These are phyloP conservation scores for Oncorhynchus gorbuscha DNA, from an alignment of 2,113 vertebrate genomes.

Conservation along the genomic window DNA sequence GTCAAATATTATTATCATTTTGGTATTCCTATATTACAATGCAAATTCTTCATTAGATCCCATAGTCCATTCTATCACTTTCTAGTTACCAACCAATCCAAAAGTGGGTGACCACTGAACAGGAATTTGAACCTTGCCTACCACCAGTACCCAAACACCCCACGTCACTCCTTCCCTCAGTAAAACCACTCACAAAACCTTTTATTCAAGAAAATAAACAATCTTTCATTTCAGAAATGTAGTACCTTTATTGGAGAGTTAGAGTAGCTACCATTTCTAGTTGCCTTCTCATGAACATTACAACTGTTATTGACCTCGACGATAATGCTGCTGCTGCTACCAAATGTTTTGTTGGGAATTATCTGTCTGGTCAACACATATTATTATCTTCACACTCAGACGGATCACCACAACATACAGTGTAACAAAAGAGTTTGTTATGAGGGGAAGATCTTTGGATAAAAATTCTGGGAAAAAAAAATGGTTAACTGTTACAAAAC, in stretches of 20 bases:
- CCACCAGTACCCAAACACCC: not conserved
- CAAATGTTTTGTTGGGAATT: not conserved
- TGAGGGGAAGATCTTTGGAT: conserved; percentile 39
- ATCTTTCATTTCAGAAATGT: not conserved
- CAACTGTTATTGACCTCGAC: not conserved
- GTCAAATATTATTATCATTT: conserved; percentile 77
- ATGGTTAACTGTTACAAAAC: conserved; percentile 1
- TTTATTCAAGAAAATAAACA: not conserved
- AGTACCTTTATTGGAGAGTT: not conserved
- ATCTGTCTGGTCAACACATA: not conserved
- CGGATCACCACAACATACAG: conserved; percentile 24
- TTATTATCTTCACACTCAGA: not conserved
- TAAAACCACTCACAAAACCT: conserved; percentile 1
- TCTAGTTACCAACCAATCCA: conserved; percentile 38
- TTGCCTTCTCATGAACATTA: not conserved
- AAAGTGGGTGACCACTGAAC: not conserved
- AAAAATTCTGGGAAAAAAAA: conserved; percentile 15
- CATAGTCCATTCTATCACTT: conserved; percentile 50
- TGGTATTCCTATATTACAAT: conserved; percentile 66
- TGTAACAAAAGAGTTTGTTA: conserved; percentile 15
- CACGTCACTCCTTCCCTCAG: not conserved
- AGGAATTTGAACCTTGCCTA: not conserved
- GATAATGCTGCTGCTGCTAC: not conserved
- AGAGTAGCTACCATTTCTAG: not conserved
- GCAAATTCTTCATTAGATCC: conserved; percentile 44